Conservation (phyloP, 2,113 vertebrate genomes). For the Scalopus aquaticus region DNA sequence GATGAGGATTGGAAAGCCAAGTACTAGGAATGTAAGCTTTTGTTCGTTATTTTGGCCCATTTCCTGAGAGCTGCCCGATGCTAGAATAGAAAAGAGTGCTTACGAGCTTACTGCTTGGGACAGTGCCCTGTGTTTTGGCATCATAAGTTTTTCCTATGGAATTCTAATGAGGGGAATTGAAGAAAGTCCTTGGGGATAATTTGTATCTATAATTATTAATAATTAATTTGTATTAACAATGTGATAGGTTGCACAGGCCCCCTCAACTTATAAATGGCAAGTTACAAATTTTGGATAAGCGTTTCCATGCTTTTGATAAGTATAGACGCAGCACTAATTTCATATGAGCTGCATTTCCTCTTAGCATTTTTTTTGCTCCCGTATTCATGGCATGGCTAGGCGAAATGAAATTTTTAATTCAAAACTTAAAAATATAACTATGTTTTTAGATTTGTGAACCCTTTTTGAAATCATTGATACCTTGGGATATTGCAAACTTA, state of each 20-base stretch:
- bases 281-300: not conserved
- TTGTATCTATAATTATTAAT: not conserved
- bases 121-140: not conserved
- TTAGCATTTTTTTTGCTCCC: not conserved
- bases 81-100: not conserved
- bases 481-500: constrained; percentile 1
- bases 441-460: constrained; percentile 29
- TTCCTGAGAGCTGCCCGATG: not conserved
- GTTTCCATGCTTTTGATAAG: constrained; percentile 23
- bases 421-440: not conserved
- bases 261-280: not conserved
- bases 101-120: not conserved
- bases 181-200: not conserved
- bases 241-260: not conserved
- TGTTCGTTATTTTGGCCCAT: not conserved
- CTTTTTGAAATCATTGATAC: not conserved
- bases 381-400: not conserved
- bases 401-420: not conserved
- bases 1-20: not conserved
- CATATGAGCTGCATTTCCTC: not conserved
- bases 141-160: not conserved
- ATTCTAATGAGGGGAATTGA: not conserved
- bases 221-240: constrained; percentile 7
- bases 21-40: not conserved
- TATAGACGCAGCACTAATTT: not conserved